Evolutionary conservation across 2,113 vertebrate genomes (phyloP), one percentile per base, ranked within the genome.

Genomic region (Tympanuchus pallidicinctus): DNA sequence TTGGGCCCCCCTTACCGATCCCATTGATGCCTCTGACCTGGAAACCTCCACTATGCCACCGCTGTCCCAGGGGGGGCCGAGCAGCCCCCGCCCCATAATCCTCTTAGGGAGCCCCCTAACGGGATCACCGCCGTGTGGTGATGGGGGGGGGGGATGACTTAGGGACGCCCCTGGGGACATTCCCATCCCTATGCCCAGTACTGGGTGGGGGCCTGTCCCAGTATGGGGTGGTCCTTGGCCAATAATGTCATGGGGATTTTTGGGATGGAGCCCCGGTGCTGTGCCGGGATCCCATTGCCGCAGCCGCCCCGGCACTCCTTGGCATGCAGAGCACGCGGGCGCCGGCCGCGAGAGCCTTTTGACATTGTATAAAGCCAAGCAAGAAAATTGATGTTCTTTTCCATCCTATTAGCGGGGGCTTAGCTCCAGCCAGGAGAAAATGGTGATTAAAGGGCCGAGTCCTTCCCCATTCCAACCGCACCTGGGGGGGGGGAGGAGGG

Each of bases 331-430:
- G 94, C 96, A 96, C 89, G 92, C 47, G 12, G 38, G 79, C 20
- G 1, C 87, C 92, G 96, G 89, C 94, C 77, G 34, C 91, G 93
- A 96, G 95, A 96, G 96, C 95, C 96, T 96, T 96, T 96, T 95
- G 94, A 96, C 95, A 95, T 96, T 97, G 96, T 96, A 96, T 96
- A 97, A 97, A 97, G 94, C 96, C 95, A 96, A 94, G 96, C 94
- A 94, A 93, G 94, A 94, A 97, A 97, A 97, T 96, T 96, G 92
- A 97, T 97, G 96, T 97, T 96, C 96, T 97, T 97, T 97, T 96
- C 94, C 95, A 97, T 96, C 95, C 96, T 96, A 94, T 97, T 97
- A 97, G 88, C 20, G 4, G 74, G 93, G 89, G 95, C 91, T 97
- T 97, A 97, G 93, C 92, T 95, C 96, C 91, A 95, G 80, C 57